Percentiles rank a stretch among this genome's conserved stretches.
These are phyloP conservation scores for Drosophila planitibia DNA, from an alignment of 2,888 invertebrate genomes.

Conservation along the genomic window DNA sequence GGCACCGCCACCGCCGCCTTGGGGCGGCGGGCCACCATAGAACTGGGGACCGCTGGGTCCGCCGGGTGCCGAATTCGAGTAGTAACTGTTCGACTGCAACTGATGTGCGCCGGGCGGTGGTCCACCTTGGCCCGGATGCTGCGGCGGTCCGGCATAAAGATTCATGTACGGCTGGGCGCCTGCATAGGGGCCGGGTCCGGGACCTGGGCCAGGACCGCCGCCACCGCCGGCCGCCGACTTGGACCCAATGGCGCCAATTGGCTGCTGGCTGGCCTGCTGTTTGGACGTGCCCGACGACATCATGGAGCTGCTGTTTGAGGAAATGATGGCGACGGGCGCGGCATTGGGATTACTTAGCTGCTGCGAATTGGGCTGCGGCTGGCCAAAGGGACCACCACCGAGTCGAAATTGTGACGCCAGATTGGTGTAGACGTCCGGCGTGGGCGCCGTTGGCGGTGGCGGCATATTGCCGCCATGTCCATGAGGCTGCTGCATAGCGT, in stretches of 20 bases:
- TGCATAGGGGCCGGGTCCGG: slow-evolving; percentile 76
- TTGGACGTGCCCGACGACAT: slow-evolving; percentile 94
- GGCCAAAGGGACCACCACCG: slow-evolving; percentile 86
- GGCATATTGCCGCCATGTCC: slow-evolving; percentile 82
- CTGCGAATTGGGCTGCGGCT: slow-evolving; percentile 88
- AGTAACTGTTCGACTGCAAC: slow-evolving; percentile 85
- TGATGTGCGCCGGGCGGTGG: slow-evolving; percentile 83
- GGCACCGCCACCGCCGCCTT: slow-evolving; percentile 81
- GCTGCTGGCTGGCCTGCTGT: slow-evolving; percentile 91
- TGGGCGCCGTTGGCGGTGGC: slow-evolving; percentile 87
- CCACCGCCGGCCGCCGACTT: slow-evolving; percentile 78
- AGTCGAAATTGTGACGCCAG: slow-evolving; percentile 88
- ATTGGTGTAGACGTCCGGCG: slow-evolving; percentile 91
- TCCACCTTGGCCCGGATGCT: slow-evolving; percentile 83
- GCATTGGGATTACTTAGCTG: slow-evolving; percentile 93
- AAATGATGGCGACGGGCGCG: slow-evolving; percentile 89
- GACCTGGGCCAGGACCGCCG: slow-evolving; percentile 71
- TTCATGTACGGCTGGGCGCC: slow-evolving; percentile 85
- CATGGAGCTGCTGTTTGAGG: slow-evolving; percentile 93
- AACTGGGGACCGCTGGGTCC: slow-evolving; percentile 84
- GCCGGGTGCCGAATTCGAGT: slow-evolving; percentile 84
- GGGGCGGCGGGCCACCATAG: slow-evolving; percentile 83
- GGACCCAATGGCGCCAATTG: slow-evolving; percentile 92
- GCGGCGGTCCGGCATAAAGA: slow-evolving; percentile 83
- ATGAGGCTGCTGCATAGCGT: slow-evolving; percentile 87